Percentiles rank a stretch among this genome's conserved stretches.
Evolutionary conservation across 2,888 invertebrate species (phyloP).

Genomic region (Elmis aenea): DNA sequence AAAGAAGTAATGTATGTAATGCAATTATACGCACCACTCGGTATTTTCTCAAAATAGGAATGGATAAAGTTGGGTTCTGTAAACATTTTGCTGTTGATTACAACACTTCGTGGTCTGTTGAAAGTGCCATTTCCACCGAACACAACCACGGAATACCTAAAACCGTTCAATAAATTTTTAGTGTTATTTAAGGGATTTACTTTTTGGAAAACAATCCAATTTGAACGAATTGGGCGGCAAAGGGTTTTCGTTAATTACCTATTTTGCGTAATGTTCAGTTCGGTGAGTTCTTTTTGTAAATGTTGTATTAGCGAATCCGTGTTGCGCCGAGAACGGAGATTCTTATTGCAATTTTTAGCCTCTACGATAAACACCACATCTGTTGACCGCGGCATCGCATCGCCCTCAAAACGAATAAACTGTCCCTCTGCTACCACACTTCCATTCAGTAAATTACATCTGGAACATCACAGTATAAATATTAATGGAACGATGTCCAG

Average conservation of each 20-base stretch:
- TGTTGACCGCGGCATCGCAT: conserved; percentile 60
- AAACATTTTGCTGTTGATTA: conserved; percentile 64
- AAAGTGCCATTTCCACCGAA: conserved; percentile 70
- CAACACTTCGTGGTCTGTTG: conserved; percentile 56
- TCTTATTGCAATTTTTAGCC: conserved; percentile 76
- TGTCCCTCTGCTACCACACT: conserved; percentile 69
- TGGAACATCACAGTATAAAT: conserved; percentile 36
- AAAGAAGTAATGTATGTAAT: no score
- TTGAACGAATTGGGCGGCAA: background rate
- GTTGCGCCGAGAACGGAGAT: conserved; percentile 60
- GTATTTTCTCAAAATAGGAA: conserved; percentile 65
- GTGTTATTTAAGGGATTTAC: background rate
- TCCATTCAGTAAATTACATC: conserved; percentile 67
- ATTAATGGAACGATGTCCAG: conserved; percentile 12
- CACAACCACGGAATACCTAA: conserved; percentile 73
- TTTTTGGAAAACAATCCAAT: background rate
- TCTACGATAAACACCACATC: conserved; percentile 89
- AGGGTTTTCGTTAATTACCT: conserved; percentile 39
- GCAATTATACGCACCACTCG: conserved; percentile 53
- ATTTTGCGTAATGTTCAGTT: conserved; percentile 58
- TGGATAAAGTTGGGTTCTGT: conserved; percentile 58
- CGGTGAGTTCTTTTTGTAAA: conserved; percentile 64
- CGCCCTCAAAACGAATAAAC: conserved; percentile 60
- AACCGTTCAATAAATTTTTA: conserved; percentile 20
- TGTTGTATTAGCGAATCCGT: conserved; percentile 64